phyloP scores from a whole-genome alignment of 2,113 vertebrate species.

The Nothoprocta perdicaria region DNA sequence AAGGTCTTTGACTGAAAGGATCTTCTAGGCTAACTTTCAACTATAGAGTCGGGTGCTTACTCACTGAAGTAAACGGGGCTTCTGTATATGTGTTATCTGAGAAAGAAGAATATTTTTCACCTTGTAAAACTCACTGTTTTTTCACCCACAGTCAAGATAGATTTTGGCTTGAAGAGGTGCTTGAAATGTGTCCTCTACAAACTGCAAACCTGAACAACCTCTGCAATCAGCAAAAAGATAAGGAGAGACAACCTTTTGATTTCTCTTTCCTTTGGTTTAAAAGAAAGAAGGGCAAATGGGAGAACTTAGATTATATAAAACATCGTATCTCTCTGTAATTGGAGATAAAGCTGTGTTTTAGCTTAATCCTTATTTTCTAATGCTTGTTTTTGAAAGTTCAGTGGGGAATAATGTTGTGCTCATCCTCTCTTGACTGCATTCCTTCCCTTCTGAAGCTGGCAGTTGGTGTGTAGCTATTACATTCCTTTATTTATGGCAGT shows the following conservation, averaged over 20 bases:
- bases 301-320: not conserved
- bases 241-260: not conserved
- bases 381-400: not conserved
- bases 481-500: constrained; percentile 39
- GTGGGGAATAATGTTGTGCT: not conserved
- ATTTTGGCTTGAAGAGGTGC: not conserved
- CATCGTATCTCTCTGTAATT: not conserved
- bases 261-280: not conserved
- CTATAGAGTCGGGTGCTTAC: not conserved
- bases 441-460: constrained; percentile 26
- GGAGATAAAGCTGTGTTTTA: not conserved
- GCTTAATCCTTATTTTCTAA: not conserved
- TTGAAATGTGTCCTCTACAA: not conserved
- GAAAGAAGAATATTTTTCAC: not conserved
- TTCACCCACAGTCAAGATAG: not conserved
- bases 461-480: constrained; percentile 34
- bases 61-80: not conserved
- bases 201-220: not conserved
- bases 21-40: not conserved
- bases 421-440: constrained; percentile 17
- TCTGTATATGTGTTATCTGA: not conserved
- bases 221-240: not conserved
- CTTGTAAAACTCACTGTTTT: not conserved
- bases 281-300: not conserved
- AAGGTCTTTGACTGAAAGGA: not conserved